phyloP scores from a whole-genome alignment of 2,888 invertebrate species.

The Scaptomyza flava region DNA sequence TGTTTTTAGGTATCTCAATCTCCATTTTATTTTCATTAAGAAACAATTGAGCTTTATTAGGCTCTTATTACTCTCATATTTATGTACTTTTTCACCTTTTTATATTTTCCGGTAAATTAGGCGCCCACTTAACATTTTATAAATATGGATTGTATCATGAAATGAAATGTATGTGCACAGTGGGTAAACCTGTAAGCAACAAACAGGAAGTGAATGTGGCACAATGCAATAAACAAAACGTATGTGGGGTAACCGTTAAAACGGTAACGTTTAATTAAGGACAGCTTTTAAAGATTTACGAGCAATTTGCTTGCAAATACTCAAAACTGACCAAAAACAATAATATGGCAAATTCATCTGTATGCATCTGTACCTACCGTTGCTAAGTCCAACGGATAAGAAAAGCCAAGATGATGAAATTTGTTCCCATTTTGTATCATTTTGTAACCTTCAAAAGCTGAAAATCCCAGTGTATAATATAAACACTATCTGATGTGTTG shows the following conservation, averaged over 20 bases:
- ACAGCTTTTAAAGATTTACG: conserved; percentile 30
- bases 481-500: conserved; percentile 24
- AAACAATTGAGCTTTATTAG: neutral
- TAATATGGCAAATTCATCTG: too few relatives aligned
- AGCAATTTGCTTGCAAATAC: conserved; percentile 7
- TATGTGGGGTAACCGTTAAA: conserved; percentile 28
- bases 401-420: conserved; percentile 13
- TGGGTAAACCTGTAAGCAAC: conserved; percentile 43
- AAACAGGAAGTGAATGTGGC: conserved; percentile 62
- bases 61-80: neutral
- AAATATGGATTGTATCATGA: conserved; percentile 17
- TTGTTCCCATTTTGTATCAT: conserved; percentile 9
- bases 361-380: neutral
- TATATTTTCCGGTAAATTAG: conserved; percentile 50
- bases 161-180: conserved; percentile 2
- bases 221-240: conserved; percentile 39
- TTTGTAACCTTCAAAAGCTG: conserved; percentile 10
- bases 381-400: conserved; percentile 4
- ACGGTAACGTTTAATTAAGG: conserved; percentile 34
- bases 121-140: conserved; percentile 30
- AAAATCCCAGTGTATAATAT: neutral
- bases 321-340: neutral
- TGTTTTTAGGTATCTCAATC: neutral
- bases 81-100: conserved; percentile 2
- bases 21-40: neutral